These are phyloP conservation scores for Tipula lateralis DNA, from an alignment of 2,888 invertebrate species.

Conservation along the genomic window DNA sequence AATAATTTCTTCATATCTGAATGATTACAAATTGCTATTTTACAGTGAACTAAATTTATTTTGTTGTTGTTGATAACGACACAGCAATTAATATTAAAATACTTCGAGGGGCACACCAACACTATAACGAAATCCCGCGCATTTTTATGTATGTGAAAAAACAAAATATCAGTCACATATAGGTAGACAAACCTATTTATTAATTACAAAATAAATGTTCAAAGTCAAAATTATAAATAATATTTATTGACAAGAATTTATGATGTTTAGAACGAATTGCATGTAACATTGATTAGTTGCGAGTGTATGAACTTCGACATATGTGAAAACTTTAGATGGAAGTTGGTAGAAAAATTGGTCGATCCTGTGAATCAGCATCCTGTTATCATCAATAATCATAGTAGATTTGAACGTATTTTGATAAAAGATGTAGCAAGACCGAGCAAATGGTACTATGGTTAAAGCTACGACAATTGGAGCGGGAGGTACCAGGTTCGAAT, in stretches of 20 bases:
- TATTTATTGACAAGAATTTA: neutral
- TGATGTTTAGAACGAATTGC: neutral
- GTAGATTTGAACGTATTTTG: too few species aligned
- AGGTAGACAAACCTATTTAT: neutral
- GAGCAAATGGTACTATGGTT: too few species aligned
- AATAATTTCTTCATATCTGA: conserved; percentile 24
- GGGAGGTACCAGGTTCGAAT: too few species aligned
- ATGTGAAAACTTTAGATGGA: too few species aligned
- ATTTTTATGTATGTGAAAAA: neutral
- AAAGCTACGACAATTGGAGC: too few species aligned
- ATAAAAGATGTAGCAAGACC: too few species aligned
- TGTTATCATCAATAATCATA: too few species aligned
- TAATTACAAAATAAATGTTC: neutral
- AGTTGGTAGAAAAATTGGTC: too few species aligned
- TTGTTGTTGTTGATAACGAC: neutral
- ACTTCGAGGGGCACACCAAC: neutral
- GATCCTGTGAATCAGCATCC: too few species aligned
- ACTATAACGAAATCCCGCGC: neutral
- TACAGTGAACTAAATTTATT: neutral
- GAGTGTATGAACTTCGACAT: neutral
- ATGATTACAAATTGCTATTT: neutral
- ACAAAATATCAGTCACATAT: neutral
- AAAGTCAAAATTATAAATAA: neutral
- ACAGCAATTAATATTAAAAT: neutral
- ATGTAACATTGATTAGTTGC: neutral